phyloP scores from a whole-genome alignment of 2,113 vertebrate species.

The Aramus guarauna region DNA sequence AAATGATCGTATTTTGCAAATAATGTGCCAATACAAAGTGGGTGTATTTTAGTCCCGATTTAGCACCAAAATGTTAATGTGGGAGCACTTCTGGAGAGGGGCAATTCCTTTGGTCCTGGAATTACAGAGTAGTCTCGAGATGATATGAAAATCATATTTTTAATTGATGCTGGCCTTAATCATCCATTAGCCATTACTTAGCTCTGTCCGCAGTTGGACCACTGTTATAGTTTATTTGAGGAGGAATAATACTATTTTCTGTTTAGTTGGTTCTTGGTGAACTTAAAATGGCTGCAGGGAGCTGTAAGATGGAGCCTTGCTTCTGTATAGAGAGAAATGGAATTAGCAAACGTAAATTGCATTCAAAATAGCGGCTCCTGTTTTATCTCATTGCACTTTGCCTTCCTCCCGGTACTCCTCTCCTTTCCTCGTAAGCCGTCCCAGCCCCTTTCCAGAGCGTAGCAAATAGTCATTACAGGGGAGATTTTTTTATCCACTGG shows the following conservation, averaged over 20 bases:
- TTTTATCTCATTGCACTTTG: background rate
- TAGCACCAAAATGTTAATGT: fast-evolving
- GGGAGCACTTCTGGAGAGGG: background rate
- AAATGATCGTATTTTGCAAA: background rate
- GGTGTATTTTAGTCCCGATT: fast-evolving
- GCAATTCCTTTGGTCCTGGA: background rate
- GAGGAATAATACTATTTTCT: background rate
- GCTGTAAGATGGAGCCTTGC: conserved; percentile 37
- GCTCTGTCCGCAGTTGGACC: background rate
- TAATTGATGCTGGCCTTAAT: background rate
- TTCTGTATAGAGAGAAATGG: background rate
- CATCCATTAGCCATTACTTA: background rate
- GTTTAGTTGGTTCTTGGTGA: background rate
- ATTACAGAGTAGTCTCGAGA: background rate
- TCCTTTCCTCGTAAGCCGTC: background rate
- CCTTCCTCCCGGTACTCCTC: background rate
- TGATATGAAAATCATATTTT: background rate
- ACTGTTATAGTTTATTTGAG: background rate
- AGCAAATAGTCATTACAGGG: background rate
- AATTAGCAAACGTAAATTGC: conserved; percentile 15
- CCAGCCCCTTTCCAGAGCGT: background rate
- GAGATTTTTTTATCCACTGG: background rate
- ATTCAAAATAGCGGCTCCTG: background rate
- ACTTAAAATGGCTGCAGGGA: conserved; percentile 18
- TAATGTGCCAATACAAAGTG: background rate